phyloP scores from a whole-genome alignment of 2,888 invertebrate genomes.

The Nebria salina region DNA sequence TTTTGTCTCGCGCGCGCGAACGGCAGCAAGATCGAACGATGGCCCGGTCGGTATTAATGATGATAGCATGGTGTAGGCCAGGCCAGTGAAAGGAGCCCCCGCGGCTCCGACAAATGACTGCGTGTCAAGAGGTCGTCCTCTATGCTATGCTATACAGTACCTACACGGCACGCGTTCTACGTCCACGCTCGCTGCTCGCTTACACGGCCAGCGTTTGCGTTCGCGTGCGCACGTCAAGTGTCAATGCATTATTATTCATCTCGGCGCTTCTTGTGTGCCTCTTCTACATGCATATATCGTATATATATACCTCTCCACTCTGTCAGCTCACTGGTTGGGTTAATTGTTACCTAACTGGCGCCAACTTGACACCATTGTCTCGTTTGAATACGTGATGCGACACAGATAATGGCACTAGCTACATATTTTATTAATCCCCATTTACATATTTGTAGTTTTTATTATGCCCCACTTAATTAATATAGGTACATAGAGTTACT shows the following conservation, averaged over 20 bases:
- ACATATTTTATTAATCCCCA: neutral
- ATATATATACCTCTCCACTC: slow-evolving; percentile 9
- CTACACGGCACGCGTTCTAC: slow-evolving; percentile 44
- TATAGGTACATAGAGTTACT: no score
- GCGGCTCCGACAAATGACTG: slow-evolving; percentile 50
- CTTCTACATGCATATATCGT: neutral
- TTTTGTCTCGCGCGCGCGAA: slow-evolving; percentile 19
- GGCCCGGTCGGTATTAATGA: slow-evolving; percentile 34
- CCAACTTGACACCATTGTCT: slow-evolving; percentile 8
- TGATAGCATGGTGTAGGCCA: slow-evolving; percentile 20
- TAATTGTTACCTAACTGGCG: slow-evolving; percentile 16
- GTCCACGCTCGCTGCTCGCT: slow-evolving; percentile 35
- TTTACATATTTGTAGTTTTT: no score
- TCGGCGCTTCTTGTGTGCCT: slow-evolving; percentile 8
- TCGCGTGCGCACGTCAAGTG: slow-evolving; percentile 19
- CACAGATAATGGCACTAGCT: neutral
- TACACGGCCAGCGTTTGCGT: slow-evolving; percentile 8
- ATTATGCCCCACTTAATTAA: no score
- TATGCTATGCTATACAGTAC: neutral
- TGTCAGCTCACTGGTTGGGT: neutral
- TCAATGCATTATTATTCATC: slow-evolving; percentile 23
- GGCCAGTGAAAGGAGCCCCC: slow-evolving; percentile 20
- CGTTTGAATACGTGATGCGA: neutral
- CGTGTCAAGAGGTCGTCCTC: slow-evolving; percentile 50
- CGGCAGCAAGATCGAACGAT: slow-evolving; percentile 8